A percentile compares a stretch with the other conserved stretches of the same genome.
Evolutionary conservation across 2,113 vertebrate species (phyloP).

Genomic region (Tragulus kanchil): DNA sequence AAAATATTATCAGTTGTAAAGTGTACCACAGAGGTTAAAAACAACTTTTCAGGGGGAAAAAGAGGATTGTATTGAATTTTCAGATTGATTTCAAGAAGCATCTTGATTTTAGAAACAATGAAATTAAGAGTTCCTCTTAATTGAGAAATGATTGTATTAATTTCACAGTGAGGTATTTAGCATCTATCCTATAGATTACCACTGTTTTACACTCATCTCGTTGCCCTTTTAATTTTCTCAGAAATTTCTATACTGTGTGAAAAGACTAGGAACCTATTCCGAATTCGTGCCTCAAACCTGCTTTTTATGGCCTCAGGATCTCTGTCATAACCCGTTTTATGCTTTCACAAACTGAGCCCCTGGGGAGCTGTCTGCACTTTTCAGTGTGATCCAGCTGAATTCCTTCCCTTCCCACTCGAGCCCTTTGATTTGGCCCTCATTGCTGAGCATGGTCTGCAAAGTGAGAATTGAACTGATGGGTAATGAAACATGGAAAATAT

Average conservation of each 20-base stretch:
- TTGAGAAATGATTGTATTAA: conserved; percentile 53
- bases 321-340: conserved; percentile 82
- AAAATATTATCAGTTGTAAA: conserved; percentile 51
- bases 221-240: conserved; percentile 76
- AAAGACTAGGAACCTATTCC: conserved; percentile 67
- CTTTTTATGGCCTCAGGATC: conserved; percentile 82
- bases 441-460: no score
- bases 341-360: conserved; percentile 87
- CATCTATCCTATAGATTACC: conserved; percentile 30
- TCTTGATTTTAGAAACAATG: conserved; percentile 58
- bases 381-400: conserved; percentile 88
- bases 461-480: no score
- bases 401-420: conserved; percentile 84
- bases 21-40: conserved; percentile 23
- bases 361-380: conserved; percentile 88
- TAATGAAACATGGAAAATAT: conserved; percentile 35
- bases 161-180: conserved; percentile 49
- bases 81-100: conserved; percentile 41
- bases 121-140: conserved; percentile 51
- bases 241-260: conserved; percentile 74
- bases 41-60: not conserved
- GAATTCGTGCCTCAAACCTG: conserved; percentile 70
- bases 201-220: conserved; percentile 29
- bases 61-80: conserved; percentile 9
- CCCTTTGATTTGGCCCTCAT: conserved; percentile 83